Evolutionary conservation across 2,797 vertebrate genomes (phyloP), one percentile per base, ranked within the genome.

Genomic region (Arnoldichthys spilopterus): DNA sequence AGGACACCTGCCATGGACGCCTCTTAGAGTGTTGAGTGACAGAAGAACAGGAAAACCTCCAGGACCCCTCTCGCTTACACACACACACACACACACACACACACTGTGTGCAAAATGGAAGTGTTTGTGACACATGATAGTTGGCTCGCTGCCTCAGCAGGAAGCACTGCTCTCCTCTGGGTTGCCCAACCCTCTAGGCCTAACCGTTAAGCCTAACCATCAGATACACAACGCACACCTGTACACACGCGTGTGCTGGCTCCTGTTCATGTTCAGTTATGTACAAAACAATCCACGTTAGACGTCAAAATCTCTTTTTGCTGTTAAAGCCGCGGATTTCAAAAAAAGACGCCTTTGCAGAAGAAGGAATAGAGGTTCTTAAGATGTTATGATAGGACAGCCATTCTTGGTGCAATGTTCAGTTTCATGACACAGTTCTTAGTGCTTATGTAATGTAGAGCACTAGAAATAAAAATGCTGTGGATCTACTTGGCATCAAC

Each of bases 1-100:
- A 89, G 79, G 83, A 74, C 77, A 84, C 71, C 85, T 85, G 81
- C 66, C 63, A 61, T 56, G 63, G 77, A 78, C 72, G 78, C 47
- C 73, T 76, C 68, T 56, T 32, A 78, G 74, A 66, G 82, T 80
- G 70, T 87, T 59, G 16, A 72, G 76, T 88, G 71, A 83, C 78
- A 76, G 54, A 63, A 58, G 78, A 53, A 24, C 72, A 73, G 78
- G 77, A 86, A 82, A 83, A 73, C 53, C 77, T 70, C 77, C 66
- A 24, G 26, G 24, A 28, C 79, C 47, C 77, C 47, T 43, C 47
- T 63, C 71, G 15, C 80, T 68, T 72, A 72, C 76, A 54, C 32
- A 49, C 13, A 32, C 49, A 26, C 66, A 61, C 43, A 74, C 63
- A 71, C 77, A 56, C 34, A 45, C 15, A 28, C 43, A 28, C 75